A percentile compares a stretch with the other conserved stretches of the same genome.
These are phyloP conservation scores for Menidia menidia DNA, from an alignment of 2,797 vertebrate genomes.

Conservation along the genomic window DNA sequence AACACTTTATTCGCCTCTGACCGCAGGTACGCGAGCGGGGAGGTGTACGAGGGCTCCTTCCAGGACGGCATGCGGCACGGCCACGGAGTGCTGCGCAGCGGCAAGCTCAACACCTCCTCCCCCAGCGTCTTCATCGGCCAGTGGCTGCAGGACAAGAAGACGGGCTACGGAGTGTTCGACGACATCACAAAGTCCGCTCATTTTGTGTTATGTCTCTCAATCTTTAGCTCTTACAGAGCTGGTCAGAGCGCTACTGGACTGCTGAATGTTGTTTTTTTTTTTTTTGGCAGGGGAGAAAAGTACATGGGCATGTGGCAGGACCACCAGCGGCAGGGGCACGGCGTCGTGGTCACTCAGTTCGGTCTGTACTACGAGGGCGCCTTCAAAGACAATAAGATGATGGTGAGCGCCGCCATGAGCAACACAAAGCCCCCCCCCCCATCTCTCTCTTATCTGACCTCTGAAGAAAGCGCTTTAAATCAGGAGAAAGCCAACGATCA, in stretches of 20 bases:
- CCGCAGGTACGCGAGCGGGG: conserved; percentile 90
- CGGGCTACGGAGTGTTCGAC: conserved; percentile 96
- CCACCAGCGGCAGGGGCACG: conserved; percentile 90
- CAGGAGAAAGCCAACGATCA: too few species aligned
- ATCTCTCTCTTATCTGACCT: too few species aligned
- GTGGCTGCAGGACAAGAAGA: conserved; percentile 95
- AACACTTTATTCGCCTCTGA: neutral
- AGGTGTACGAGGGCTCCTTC: conserved; percentile 96
- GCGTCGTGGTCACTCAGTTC: conserved; percentile 97
- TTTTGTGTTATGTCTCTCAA: neutral
- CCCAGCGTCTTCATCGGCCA: conserved; percentile 98
- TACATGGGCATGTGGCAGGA: conserved; percentile 99
- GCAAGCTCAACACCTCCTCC: conserved; percentile 93
- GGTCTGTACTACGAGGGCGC: conserved; percentile 96
- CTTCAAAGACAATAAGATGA: conserved; percentile 96
- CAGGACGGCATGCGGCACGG: conserved; percentile 95
- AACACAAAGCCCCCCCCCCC: too few species aligned
- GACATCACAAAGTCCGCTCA: conserved; percentile 93
- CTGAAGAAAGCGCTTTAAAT: too few species aligned
- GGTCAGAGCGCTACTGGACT: neutral
- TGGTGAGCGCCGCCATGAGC: conserved; percentile 72
- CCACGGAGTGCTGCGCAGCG: conserved; percentile 93
- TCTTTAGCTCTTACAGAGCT: too few species aligned
- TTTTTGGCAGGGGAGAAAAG: conserved; percentile 90
- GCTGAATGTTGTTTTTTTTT: neutral